Evolutionary conservation across 2,113 vertebrate genomes (phyloP).

Genomic region (Scopus umbretta): DNA sequence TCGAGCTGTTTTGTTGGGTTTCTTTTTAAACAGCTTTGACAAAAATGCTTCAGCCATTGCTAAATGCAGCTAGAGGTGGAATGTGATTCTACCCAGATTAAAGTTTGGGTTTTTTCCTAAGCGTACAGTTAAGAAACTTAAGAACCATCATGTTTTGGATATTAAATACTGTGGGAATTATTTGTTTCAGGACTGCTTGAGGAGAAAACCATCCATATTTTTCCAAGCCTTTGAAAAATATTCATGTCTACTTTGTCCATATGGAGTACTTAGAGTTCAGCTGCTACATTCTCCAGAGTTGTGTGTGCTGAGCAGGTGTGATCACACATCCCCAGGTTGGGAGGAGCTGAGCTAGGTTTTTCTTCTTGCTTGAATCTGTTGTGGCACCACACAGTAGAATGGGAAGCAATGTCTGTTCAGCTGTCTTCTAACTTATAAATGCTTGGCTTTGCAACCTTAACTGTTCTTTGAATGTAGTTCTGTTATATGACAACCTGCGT

Average conservation of each 20-base stretch:
- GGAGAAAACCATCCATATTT: not conserved
- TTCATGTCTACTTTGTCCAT: not conserved
- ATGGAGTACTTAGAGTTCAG: not conserved
- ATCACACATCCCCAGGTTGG: not conserved
- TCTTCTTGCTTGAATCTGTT: not conserved
- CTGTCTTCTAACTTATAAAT: not conserved
- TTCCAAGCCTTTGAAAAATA: not conserved
- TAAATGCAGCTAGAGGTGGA: not conserved
- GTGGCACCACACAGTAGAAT: not conserved
- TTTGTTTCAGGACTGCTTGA: not conserved
- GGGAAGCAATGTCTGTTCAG: not conserved
- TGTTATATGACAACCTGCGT: not conserved
- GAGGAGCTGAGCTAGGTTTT: not conserved
- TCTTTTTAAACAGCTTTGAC: not conserved
- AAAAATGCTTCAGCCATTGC: not conserved
- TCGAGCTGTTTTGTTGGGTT: not conserved
- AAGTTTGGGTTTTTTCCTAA: not conserved
- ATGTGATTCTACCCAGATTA: not conserved
- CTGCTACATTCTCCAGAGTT: not conserved
- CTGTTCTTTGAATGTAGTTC: not conserved
- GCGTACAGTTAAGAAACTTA: not conserved
- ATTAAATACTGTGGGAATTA: not conserved
- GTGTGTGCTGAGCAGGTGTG: not conserved
- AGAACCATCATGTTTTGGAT: not conserved
- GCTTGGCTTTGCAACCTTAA: not conserved